These are phyloP conservation scores for Felis catus DNA, from an alignment of 2,113 vertebrate genomes.

Conservation along the genomic window F.catus_Fca126_mat1.0 CM031415.1:67937501-67938000, in stretches of 20 bases:
- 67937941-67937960: too few species aligned
- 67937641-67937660: background rate
- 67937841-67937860: background rate
- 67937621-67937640: background rate
- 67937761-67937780: background rate
- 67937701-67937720: background rate
- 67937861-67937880: too few species aligned
- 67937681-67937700: background rate
- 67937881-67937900: too few species aligned
- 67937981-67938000: background rate
- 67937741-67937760: background rate
- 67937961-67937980: background rate
- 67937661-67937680: background rate
- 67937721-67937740: constrained; percentile 1
- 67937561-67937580: background rate
- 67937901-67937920: too few species aligned
- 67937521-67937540: background rate
- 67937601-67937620: background rate
- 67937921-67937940: too few species aligned
- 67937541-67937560: background rate
- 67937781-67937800: too few species aligned
- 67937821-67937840: too few species aligned
- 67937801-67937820: too few species aligned
- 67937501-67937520: background rate
- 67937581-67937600: background rate